Evolutionary conservation across 2,113 vertebrate genomes (phyloP).

Genomic region (Coregonus clupeaformis): DNA sequence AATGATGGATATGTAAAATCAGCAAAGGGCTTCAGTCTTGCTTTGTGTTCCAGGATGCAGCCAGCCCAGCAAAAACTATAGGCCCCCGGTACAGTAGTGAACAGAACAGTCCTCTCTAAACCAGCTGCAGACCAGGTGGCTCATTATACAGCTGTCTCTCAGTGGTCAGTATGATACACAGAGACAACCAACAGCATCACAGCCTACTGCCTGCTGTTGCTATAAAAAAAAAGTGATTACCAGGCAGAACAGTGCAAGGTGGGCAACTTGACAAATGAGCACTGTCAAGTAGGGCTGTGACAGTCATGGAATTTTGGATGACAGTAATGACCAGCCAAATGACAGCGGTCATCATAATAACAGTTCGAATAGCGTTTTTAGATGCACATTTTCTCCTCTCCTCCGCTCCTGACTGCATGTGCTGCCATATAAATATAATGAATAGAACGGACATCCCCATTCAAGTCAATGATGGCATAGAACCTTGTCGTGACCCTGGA

Average conservation of each 20-base stretch:
- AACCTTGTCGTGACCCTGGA: too few species aligned
- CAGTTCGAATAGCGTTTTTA: too few species aligned
- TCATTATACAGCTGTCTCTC: conserved; percentile 37
- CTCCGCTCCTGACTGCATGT: too few species aligned
- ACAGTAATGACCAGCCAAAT: too few species aligned
- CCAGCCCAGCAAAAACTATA: background rate
- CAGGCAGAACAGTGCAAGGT: conserved; percentile 17
- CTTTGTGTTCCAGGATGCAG: background rate
- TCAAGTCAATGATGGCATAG: too few species aligned
- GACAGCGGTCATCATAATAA: too few species aligned
- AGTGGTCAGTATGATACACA: conserved; percentile 45
- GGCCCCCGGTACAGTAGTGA: background rate
- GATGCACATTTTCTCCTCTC: too few species aligned
- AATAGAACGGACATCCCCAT: too few species aligned
- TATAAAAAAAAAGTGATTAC: conserved; percentile 44
- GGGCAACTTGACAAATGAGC: conserved; percentile 53
- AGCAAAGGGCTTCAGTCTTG: background rate
- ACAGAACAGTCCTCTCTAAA: conserved; percentile 10
- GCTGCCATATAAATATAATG: too few species aligned
- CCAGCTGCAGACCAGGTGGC: conserved; percentile 45
- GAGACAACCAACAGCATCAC: conserved; percentile 29
- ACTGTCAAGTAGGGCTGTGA: too few species aligned
- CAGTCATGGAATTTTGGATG: too few species aligned
- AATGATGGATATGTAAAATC: background rate
- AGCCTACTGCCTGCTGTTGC: background rate